Evolutionary conservation across 2,888 invertebrate species (phyloP).

Genomic region (Pinctada fucata): DNA sequence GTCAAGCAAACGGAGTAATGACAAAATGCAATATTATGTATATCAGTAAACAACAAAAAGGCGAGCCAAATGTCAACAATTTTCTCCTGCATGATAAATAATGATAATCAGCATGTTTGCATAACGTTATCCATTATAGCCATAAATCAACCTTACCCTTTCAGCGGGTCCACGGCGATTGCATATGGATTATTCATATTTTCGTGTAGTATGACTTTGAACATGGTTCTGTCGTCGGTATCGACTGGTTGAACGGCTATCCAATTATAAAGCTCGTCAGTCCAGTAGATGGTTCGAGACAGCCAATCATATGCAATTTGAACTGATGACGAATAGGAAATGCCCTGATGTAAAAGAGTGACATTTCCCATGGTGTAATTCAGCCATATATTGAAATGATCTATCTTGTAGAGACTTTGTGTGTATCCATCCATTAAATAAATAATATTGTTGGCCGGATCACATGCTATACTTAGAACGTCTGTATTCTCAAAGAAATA

Average conservation of each 20-base stretch:
- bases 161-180: slow-evolving; percentile 18
- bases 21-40: too few species aligned
- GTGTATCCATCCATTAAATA: slow-evolving; percentile 22
- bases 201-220: slow-evolving; percentile 22
- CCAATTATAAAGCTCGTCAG: slow-evolving; percentile 24
- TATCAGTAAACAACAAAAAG: too few species aligned
- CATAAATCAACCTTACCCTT: slow-evolving; percentile 7
- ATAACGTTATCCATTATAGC: too few species aligned
- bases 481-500: slow-evolving; percentile 26
- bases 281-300: slow-evolving; percentile 23
- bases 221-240: slow-evolving; percentile 22
- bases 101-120: too few species aligned
- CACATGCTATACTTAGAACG: slow-evolving; percentile 28
- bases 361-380: slow-evolving; percentile 22
- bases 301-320: slow-evolving; percentile 28
- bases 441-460: slow-evolving; percentile 10
- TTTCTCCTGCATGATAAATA: too few species aligned
- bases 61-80: too few species aligned
- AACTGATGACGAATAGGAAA: slow-evolving; percentile 10
- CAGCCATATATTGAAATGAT: slow-evolving; percentile 28
- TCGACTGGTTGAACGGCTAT: slow-evolving; percentile 25
- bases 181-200: slow-evolving; percentile 6
- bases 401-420: slow-evolving; percentile 19
- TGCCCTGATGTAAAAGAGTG: slow-evolving; percentile 15
- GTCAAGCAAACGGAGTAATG: too few species aligned